Base-by-base conservation (phyloP, 2,888 invertebrate species). In the Ernsta delagoae region DNA sequence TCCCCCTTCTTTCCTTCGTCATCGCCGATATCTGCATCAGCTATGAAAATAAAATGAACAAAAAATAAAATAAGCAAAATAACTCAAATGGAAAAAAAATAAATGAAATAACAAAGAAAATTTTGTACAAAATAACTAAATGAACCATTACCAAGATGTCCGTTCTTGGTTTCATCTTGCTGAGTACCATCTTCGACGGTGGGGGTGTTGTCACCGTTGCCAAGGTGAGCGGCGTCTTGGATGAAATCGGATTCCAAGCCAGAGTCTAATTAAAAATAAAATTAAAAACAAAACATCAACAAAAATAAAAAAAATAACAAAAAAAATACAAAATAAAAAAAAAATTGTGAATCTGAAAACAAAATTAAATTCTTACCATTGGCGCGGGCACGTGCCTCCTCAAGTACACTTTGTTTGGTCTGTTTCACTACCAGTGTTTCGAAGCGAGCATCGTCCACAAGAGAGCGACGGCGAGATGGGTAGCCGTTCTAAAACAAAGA, bases 391-490 rank as follows among this genome's bases (percentile, higher is more conserved):
- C 98, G 96, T 77, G 98, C 98, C 91, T 98, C 98, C 85, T 98
- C 98, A 82, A 98, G 94, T 77, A 98, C 98, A 81, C 96, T 97
- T 94, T 98, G 97, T 90, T 98, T 98, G 86, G 97, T 98, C 94
- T 98, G 98, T 92, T 98, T 98, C 84, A 99, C 98, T 80, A 99
- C 98, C 84, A 98, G 95, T 73, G 98, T 98, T 90, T 99, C 99
- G 90, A 99, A 99, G 81, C 98, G 97, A 78, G 99, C 99, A 92
- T 99, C 99, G 83, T 98, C 99, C 66, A 99, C 99, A 74, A 99
- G 95, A 75, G 99, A 99, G 83, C 99, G 97, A 80, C 98, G 96
- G 83, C 98, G 96, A 73, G 98, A 98, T 79, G 98, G 98, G 88
- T 99, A 99, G 74, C 99, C 99, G 94, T 99, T 98, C 99, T 99